Evolutionary conservation across 2,113 vertebrate species (phyloP), one percentile per base, ranked within the genome.

Genomic region (Nerophis ophidion): DNA sequence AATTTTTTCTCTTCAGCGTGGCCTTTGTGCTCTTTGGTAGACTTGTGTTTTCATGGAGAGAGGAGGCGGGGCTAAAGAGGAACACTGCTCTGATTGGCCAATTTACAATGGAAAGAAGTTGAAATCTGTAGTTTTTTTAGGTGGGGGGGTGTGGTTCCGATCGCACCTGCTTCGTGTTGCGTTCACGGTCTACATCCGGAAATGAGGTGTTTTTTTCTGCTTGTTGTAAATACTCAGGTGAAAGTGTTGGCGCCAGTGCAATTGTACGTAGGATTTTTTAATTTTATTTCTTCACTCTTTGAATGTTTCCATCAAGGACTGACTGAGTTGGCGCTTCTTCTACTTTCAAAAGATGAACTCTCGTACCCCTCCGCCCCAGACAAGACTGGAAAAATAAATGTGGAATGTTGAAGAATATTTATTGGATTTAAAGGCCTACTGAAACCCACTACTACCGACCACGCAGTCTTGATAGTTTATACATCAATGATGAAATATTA

Each of bases 161-260:
- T 81, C 82, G 68, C 66, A 69, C 63, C 81, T 76, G 80, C 61
- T 73, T 78, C 66, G 68, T 85, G 68, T 86, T 88, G 74, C 72
- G 59, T 79, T 82, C 68, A 72, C 66, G 75, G 68, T 87, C 70
- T 77, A 74, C 60, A 34, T 51, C 65, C 73, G 78, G 66, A 71
- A 60, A 81, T 78, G 63, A 56, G 69, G 61, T 72, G 57, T 71
- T 80, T 78, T 66, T 66, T 66, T 66, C 63, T 80, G 45, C 8
- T 40, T 14, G 66, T 84, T 81, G 68, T 72, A 60, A 76, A 74
- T 84, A 79, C 81, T 65, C 73, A 26, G 49, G 62, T 60, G 60
- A 72, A 66, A 65, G 57, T 44, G 63, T 72, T 74, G 35, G 57
- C 75, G 47, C 73, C 79, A 69, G 79, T 85, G 81, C 86, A 86